phyloP scores from a whole-genome alignment of 2,797 vertebrate species.

The Cichlasoma orientale region DNA sequence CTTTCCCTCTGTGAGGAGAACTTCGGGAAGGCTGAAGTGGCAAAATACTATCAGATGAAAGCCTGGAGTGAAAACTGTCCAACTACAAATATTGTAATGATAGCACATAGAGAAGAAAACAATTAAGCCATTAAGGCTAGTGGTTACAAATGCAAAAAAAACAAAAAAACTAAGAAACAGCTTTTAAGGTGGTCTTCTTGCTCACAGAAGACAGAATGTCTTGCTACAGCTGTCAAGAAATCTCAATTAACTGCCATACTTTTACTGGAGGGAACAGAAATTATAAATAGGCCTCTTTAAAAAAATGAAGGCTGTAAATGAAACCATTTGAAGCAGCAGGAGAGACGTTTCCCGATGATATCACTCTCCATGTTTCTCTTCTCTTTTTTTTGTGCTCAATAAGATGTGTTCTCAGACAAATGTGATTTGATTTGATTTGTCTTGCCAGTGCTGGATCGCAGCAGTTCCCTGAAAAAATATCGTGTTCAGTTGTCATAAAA shows the following conservation, averaged over 20 bases:
- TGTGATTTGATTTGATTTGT: neutral
- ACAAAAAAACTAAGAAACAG: no score
- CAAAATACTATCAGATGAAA: slow-evolving; percentile 18
- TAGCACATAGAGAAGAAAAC: neutral
- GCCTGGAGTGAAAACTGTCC: slow-evolving; percentile 3
- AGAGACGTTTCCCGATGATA: neutral
- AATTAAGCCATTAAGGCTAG: neutral
- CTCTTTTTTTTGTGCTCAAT: neutral
- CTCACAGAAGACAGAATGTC: neutral
- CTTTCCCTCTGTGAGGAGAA: slow-evolving; percentile 12
- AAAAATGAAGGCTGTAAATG: slow-evolving; percentile 4
- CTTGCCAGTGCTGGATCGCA: neutral
- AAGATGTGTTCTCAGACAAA: neutral
- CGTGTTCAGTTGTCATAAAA: neutral
- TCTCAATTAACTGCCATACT: neutral
- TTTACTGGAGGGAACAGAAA: neutral
- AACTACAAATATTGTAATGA: neutral
- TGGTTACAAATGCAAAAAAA: neutral
- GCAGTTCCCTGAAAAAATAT: neutral
- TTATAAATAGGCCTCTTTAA: slow-evolving; percentile 13
- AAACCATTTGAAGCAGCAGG: slow-evolving; percentile 1
- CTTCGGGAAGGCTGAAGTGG: neutral
- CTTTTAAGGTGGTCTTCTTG: neutral
- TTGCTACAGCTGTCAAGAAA: neutral
- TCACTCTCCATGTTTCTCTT: neutral